phyloP scores from a whole-genome alignment of 1,140 invertebrate genomes.

The Anoplolepis gracilipes region DNA sequence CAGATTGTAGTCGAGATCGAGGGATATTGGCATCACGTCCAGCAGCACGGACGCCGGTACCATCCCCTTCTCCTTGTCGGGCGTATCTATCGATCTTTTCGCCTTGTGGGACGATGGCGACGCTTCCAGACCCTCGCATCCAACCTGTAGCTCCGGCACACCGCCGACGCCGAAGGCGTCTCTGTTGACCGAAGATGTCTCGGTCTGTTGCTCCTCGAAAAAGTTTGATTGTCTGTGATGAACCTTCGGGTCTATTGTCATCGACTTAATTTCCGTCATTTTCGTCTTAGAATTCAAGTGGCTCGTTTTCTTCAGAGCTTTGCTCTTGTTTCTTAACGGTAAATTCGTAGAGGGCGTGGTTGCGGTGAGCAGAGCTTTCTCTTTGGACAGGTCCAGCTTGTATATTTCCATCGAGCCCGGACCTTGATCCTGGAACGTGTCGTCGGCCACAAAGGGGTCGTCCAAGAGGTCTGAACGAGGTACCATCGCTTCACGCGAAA shows the following conservation, averaged over 20 bases:
- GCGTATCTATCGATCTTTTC: slow-evolving; percentile 62
- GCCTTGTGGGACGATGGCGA: slow-evolving; percentile 34
- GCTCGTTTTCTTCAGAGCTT: slow-evolving; percentile 68
- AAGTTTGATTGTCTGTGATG: slow-evolving; percentile 64
- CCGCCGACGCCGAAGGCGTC: slow-evolving; percentile 67
- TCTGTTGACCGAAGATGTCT: slow-evolving; percentile 30
- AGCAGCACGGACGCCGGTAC: slow-evolving; percentile 25
- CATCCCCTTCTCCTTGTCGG: neutral
- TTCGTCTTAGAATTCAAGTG: slow-evolving; percentile 45
- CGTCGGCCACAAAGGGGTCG: slow-evolving; percentile 69
- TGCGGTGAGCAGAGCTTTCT: slow-evolving; percentile 59
- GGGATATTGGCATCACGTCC: slow-evolving; percentile 66
- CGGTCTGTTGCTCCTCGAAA: slow-evolving; percentile 62
- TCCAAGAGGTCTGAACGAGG: slow-evolving; percentile 53
- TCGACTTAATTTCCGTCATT: slow-evolving; percentile 42
- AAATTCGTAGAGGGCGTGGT: slow-evolving; percentile 10
- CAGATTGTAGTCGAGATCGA: slow-evolving; percentile 69
- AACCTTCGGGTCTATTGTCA: neutral
- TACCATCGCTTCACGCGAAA: slow-evolving; percentile 28
- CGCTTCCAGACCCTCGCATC: slow-evolving; percentile 77
- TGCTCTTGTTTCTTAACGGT: slow-evolving; percentile 61
- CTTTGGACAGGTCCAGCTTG: slow-evolving; percentile 72
- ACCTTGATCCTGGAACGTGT: slow-evolving; percentile 75
- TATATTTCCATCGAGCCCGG: slow-evolving; percentile 76
- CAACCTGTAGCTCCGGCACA: slow-evolving; percentile 81